Evolutionary conservation across 2,113 vertebrate genomes (phyloP).

Genomic region (Meleagris gallopavo): DNA sequence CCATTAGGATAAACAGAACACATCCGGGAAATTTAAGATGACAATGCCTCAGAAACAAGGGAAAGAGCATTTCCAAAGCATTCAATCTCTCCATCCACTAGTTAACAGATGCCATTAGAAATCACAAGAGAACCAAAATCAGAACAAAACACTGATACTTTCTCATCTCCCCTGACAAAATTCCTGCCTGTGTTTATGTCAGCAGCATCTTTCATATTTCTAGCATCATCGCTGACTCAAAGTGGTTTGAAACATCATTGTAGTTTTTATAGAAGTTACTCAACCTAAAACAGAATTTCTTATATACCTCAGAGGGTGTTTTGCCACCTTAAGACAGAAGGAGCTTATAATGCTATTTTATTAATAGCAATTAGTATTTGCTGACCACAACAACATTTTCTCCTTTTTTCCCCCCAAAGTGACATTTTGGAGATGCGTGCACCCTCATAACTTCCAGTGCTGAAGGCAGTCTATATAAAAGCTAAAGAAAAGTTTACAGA

Average conservation of each 20-base stretch:
- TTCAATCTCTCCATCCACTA: neutral
- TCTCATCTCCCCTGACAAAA: neutral
- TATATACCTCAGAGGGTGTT: neutral
- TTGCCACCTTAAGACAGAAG: neutral
- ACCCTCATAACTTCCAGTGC: neutral
- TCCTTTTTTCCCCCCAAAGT: neutral
- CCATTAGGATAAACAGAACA: conserved; percentile 1
- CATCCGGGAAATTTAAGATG: neutral
- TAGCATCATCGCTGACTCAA: neutral
- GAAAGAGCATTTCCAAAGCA: neutral
- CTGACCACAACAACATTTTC: neutral
- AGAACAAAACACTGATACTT: neutral
- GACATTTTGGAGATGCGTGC: neutral
- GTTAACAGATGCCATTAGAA: neutral
- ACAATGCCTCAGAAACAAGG: neutral
- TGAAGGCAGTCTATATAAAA: neutral
- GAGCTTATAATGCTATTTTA: neutral
- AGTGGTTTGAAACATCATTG: neutral
- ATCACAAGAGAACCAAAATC: neutral
- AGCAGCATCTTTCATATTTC: neutral
- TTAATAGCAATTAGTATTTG: neutral
- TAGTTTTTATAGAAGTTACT: neutral
- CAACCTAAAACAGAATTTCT: neutral
- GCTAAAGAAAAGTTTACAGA: neutral
- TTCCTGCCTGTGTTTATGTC: neutral